Evolutionary conservation across 2,888 invertebrate genomes (phyloP).

Genomic region (Dendrolimus pini): DNA sequence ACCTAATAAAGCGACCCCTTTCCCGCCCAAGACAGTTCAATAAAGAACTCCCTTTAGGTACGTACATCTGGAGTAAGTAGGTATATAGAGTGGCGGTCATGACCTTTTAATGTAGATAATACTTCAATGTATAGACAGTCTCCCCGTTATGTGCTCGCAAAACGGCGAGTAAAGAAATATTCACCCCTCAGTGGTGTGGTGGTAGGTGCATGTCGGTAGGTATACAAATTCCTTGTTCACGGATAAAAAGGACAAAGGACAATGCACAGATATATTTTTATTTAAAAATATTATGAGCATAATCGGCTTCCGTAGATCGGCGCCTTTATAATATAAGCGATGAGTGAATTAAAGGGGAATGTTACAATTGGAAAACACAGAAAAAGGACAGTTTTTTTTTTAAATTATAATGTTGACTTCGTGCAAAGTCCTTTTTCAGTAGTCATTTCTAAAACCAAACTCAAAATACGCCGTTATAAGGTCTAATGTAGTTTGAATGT

Average conservation of each 20-base stretch:
- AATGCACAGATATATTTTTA: too few species aligned
- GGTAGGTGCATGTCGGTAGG: background rate
- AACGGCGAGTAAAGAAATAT: conserved; percentile 40
- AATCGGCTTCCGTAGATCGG: too few species aligned
- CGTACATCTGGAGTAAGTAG: conserved; percentile 57
- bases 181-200: conserved; percentile 23
- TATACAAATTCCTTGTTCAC: background rate
- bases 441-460: too few species aligned
- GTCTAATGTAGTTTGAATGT: too few species aligned
- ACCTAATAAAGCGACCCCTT: conserved; percentile 73
- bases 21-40: conserved; percentile 66
- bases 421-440: too few species aligned
- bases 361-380: too few species aligned
- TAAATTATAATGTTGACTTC: too few species aligned
- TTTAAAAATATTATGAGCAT: too few species aligned
- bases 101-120: conserved; percentile 60
- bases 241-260: background rate
- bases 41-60: conserved; percentile 72
- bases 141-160: conserved; percentile 40
- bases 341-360: too few species aligned
- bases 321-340: too few species aligned
- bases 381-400: too few species aligned
- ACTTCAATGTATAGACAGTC: conserved; percentile 43
- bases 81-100: conserved; percentile 53
- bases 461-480: too few species aligned